Conservation (phyloP, 2,888 invertebrate genomes). For the Danaus chrysippus region DNA sequence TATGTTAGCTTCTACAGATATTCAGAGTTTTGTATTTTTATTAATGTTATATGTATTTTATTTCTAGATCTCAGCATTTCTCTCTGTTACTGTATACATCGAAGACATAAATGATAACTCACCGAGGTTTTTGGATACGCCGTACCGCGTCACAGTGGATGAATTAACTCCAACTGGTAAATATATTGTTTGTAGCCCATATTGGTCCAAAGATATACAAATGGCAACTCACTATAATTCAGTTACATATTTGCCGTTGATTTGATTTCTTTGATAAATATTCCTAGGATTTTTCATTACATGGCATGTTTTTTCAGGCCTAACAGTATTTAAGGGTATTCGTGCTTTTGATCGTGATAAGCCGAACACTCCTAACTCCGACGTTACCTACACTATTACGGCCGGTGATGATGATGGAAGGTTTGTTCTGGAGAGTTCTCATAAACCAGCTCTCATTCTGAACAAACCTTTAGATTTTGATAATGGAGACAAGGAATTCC, state of each 20-base stretch:
- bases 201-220: background rate
- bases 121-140: conserved; percentile 87
- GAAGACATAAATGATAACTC: conserved; percentile 93
- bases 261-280: no score
- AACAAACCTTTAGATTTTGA: conserved; percentile 89
- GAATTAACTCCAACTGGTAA: conserved; percentile 87
- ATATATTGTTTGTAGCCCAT: no score
- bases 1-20: background rate
- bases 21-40: background rate
- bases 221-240: background rate
- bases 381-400: conserved; percentile 88
- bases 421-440: conserved; percentile 89
- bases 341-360: conserved; percentile 90
- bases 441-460: conserved; percentile 86
- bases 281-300: no score
- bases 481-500: conserved; percentile 86
- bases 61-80: conserved; percentile 87
- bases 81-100: conserved; percentile 92
- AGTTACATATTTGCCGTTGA: no score
- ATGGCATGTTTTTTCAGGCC: conserved; percentile 70
- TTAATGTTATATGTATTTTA: background rate
- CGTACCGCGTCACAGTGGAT: conserved; percentile 88
- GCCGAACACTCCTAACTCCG: conserved; percentile 93
- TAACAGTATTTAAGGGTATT: conserved; percentile 90
- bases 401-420: conserved; percentile 85